These are phyloP conservation scores for Venustaconcha ellipsiformis DNA, from an alignment of 1,140 invertebrate species.

Conservation along the genomic window DNA sequence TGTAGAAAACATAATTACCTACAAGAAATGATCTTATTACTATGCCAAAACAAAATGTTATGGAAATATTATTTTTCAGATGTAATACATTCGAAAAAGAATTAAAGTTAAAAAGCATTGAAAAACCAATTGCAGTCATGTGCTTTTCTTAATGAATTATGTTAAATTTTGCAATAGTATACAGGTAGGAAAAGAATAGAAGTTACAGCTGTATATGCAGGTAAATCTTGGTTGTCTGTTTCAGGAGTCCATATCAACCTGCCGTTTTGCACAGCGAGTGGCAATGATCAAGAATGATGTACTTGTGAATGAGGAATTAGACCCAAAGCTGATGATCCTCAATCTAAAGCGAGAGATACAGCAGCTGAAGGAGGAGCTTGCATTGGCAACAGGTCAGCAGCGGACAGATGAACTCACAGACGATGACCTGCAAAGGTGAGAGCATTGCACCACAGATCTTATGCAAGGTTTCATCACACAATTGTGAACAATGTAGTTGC, in stretches of 20 bases:
- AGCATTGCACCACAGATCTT: not conserved
- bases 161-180: not conserved
- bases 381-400: constrained; percentile 64
- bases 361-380: constrained; percentile 63
- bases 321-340: constrained; percentile 71
- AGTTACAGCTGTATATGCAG: not conserved
- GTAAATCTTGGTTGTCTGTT: constrained; percentile 9
- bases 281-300: constrained; percentile 76
- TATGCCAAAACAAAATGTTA: too few relatives aligned
- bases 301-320: constrained; percentile 72
- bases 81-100: too few relatives aligned
- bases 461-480: too few relatives aligned
- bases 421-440: constrained; percentile 62
- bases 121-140: too few relatives aligned
- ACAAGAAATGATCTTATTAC: too few relatives aligned
- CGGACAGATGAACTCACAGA: constrained; percentile 59
- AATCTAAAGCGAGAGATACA: constrained; percentile 70
- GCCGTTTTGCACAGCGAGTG: constrained; percentile 78
- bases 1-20: too few relatives aligned
- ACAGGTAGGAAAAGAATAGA: not conserved
- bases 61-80: too few relatives aligned
- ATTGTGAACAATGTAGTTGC: too few relatives aligned
- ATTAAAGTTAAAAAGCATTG: too few relatives aligned
- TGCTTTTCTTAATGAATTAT: not conserved
- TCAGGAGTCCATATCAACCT: constrained; percentile 77